These are phyloP conservation scores for Brachionus sp. DNA, from an alignment of 1,140 invertebrate species.

Conservation along the genomic window DNA sequence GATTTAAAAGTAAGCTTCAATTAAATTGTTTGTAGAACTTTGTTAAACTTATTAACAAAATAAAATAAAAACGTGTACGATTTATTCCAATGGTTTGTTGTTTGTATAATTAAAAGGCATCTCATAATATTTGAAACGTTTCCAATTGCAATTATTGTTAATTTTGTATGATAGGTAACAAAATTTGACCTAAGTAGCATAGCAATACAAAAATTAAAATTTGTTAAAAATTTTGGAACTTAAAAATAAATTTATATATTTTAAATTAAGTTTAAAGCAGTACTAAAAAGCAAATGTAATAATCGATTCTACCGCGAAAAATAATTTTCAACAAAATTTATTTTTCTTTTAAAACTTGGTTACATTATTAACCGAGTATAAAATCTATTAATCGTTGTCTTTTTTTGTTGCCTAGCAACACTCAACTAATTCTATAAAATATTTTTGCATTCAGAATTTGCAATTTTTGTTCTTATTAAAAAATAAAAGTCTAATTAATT, in stretches of 20 bases:
- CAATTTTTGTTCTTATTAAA: constrained; percentile 12
- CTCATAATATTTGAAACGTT: neutral
- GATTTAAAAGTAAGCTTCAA: too few species aligned
- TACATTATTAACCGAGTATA: constrained; percentile 31
- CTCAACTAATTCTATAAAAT: neutral
- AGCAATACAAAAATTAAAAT: neutral
- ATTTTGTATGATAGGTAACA: neutral
- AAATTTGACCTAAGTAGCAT: neutral
- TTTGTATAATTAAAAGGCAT: too few species aligned
- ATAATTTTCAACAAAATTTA: neutral
- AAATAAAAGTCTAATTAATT: neutral
- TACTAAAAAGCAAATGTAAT: neutral
- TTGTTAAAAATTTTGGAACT: neutral
- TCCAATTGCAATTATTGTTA: neutral
- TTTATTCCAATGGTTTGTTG: too few species aligned
- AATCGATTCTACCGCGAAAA: neutral
- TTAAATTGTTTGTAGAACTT: too few species aligned
- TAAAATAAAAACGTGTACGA: too few species aligned
- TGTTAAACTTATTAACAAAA: too few species aligned
- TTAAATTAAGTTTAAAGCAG: neutral
- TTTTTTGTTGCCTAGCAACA: constrained; percentile 1
- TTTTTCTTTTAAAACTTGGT: constrained; percentile 24
- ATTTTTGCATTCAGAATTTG: constrained; percentile 22
- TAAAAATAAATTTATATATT: neutral
- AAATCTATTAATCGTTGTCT: constrained; percentile 17